Percentiles rank a stretch among this genome's conserved stretches.
phyloP scores from a whole-genome alignment of 1,140 invertebrate genomes.

The Daktulosphaira vitifoliae region DNA sequence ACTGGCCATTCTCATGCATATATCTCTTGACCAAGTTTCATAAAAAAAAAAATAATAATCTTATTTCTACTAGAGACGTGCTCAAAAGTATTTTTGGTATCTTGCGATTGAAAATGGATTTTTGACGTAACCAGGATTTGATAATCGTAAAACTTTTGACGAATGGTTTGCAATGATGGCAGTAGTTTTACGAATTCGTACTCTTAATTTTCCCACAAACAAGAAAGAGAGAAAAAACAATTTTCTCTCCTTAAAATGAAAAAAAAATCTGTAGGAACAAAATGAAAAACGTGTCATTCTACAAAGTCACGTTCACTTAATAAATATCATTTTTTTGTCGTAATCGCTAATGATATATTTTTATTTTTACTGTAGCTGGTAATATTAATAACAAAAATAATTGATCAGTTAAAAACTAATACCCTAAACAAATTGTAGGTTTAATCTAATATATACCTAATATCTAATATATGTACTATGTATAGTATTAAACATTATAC shows the following conservation, averaged over 20 bases:
- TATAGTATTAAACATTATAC: no score
- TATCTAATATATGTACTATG: no score
- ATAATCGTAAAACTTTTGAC: neutral
- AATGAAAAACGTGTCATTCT: constrained; percentile 30
- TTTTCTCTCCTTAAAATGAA: neutral
- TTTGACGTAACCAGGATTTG: neutral
- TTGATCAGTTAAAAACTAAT: no score
- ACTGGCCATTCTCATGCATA: no score
- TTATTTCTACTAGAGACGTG: no score
- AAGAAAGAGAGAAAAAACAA: neutral
- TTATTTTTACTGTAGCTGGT: constrained; percentile 1
- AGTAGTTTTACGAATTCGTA: neutral
- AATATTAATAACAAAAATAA: no score
- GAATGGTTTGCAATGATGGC: neutral
- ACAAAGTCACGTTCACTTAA: constrained; percentile 16
- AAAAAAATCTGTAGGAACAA: constrained; percentile 23
- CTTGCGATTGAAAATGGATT: neutral
- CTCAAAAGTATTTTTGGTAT: no score
- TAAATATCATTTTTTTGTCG: constrained; percentile 29
- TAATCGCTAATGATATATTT: constrained; percentile 10
- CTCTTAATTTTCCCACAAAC: neutral
- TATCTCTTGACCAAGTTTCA: no score
- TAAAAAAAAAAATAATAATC: no score
- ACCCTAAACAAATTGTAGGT: no score
- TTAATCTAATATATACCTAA: no score